phyloP scores from a whole-genome alignment of 2,113 vertebrate genomes.

The Salminus brasiliensis region DNA sequence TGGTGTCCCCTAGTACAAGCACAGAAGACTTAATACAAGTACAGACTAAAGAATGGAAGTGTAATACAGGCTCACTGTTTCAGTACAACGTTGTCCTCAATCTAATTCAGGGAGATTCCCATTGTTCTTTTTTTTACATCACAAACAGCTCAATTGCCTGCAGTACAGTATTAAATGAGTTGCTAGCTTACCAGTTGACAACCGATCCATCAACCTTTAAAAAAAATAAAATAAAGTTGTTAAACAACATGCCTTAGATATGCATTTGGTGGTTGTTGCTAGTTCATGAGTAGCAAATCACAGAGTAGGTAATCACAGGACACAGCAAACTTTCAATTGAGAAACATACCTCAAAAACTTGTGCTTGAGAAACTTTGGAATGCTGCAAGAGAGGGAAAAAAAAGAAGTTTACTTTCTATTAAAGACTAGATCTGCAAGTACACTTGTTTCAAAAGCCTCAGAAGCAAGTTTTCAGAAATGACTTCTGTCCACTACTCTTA shows the following conservation, averaged over 20 bases:
- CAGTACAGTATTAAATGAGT: no score
- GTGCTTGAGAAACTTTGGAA: no score
- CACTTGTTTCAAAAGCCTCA: slow-evolving; percentile 63
- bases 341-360: no score
- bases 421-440: slow-evolving; percentile 53
- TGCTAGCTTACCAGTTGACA: not conserved
- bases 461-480: slow-evolving; percentile 71
- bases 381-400: no score
- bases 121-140: slow-evolving; percentile 72
- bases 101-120: slow-evolving; percentile 94
- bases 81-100: slow-evolving; percentile 81
- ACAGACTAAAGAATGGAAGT: accelerated
- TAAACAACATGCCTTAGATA: no score
- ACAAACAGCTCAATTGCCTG: slow-evolving; percentile 39
- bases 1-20: not conserved
- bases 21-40: not conserved
- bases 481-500: slow-evolving; percentile 81
- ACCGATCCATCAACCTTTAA: not conserved
- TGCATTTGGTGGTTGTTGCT: no score
- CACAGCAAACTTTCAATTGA: no score
- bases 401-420: not conserved
- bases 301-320: no score
- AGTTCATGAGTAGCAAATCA: no score
- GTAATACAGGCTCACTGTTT: slow-evolving; percentile 69
- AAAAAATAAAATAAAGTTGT: no score